phyloP scores from a whole-genome alignment of 2,888 invertebrate genomes.

The Papilio elwesi region DNA sequence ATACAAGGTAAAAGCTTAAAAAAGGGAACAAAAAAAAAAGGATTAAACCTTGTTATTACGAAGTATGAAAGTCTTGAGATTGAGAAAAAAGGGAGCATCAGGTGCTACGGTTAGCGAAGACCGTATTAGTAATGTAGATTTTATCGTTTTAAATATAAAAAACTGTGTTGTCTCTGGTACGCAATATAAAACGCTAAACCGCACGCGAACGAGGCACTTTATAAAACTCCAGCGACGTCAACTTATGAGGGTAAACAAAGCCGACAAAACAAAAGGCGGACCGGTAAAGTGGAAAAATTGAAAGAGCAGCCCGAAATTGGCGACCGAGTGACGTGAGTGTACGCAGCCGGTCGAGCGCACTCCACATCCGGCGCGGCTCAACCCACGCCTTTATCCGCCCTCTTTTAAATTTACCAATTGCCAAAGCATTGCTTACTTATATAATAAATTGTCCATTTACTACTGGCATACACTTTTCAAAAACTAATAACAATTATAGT shows the following conservation, averaged over 20 bases:
- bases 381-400: conserved; percentile 24
- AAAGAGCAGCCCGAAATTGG: conserved; percentile 39
- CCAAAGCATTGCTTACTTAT: not conserved
- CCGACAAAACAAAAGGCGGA: conserved; percentile 34
- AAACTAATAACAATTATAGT: too few species aligned
- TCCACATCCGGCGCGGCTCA: conserved; percentile 20
- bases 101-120: too few species aligned
- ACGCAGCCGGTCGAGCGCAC: conserved; percentile 39
- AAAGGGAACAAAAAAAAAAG: too few species aligned
- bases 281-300: conserved; percentile 37
- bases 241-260: conserved; percentile 23
- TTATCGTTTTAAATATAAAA: not conserved
- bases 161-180: not conserved
- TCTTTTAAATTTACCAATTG: conserved; percentile 19
- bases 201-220: not conserved
- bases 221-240: conserved; percentile 27
- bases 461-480: too few species aligned
- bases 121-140: too few species aligned
- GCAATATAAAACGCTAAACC: not conserved
- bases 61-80: too few species aligned
- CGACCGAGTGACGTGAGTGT: conserved; percentile 37
- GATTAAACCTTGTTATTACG: too few species aligned
- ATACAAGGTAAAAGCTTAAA: too few species aligned
- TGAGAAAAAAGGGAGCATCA: too few species aligned
- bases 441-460: too few species aligned